These are phyloP conservation scores for Lysandra coridon DNA, from an alignment of 2,888 invertebrate species.

Conservation along the genomic window DNA sequence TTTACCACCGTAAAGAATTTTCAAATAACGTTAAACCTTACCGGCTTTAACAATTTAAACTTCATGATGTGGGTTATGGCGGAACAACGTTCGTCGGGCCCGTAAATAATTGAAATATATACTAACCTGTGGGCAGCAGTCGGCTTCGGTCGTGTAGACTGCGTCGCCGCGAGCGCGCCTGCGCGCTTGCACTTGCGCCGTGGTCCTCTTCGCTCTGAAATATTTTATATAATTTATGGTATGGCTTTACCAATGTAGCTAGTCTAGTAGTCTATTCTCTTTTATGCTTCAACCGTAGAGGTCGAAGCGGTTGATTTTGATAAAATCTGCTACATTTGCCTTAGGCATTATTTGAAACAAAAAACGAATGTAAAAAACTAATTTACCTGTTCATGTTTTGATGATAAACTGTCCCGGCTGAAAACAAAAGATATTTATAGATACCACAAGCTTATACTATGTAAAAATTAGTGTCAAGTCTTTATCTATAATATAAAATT, in stretches of 20 bases:
- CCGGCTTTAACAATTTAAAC: no score
- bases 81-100: no score
- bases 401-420: slow-evolving; percentile 63
- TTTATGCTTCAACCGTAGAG: no score
- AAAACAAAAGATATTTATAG: slow-evolving; percentile 35
- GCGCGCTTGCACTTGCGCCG: slow-evolving; percentile 59
- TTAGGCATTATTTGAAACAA: no score
- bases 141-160: slow-evolving; percentile 59
- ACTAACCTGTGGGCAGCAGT: slow-evolving; percentile 28
- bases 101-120: background rate
- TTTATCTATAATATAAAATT: no score
- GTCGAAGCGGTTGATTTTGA: no score
- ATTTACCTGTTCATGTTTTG: slow-evolving; percentile 58
- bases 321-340: no score
- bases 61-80: no score
- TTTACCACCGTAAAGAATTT: no score
- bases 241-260: no score
- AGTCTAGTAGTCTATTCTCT: no score
- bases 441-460: background rate
- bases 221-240: background rate
- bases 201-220: slow-evolving; percentile 51
- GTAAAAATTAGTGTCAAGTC: slow-evolving; percentile 14
- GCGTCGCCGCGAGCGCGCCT: slow-evolving; percentile 55
- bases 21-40: no score
- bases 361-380: slow-evolving; percentile 41